Evolutionary conservation across 1,140 invertebrate genomes (phyloP).

Genomic region (Drosophila ananassae): DNA sequence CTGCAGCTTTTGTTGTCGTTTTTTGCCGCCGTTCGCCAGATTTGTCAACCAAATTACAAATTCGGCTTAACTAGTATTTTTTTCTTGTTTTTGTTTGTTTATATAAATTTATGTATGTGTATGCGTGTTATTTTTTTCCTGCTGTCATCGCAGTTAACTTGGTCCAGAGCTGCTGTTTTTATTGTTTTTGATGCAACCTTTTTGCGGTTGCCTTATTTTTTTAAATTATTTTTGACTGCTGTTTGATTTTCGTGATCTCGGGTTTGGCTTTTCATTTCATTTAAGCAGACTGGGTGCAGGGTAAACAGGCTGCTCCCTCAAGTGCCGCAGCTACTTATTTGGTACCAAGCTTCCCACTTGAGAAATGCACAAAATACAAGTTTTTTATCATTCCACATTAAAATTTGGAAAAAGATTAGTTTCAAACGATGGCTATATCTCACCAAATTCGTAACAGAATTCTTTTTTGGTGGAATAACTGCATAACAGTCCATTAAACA

Average conservation of each 20-base stretch:
- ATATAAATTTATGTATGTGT: not conserved
- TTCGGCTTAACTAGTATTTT: conserved; percentile 75
- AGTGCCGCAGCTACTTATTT: too few species aligned
- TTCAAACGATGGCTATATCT: too few species aligned
- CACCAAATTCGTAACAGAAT: too few species aligned
- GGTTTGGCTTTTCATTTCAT: conserved; percentile 79
- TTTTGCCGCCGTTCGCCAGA: conserved; percentile 63
- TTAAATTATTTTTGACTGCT: conserved; percentile 73
- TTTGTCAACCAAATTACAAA: conserved; percentile 80
- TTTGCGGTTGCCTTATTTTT: conserved; percentile 32
- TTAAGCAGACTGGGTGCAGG: conserved; percentile 61
- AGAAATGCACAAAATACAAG: too few species aligned
- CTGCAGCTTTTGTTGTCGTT: conserved; percentile 54
- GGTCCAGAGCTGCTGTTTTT: conserved; percentile 24
- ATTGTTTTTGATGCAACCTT: conserved; percentile 27
- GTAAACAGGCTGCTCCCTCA: conserved; percentile 60
- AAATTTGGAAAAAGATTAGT: too few species aligned
- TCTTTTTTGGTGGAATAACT: too few species aligned
- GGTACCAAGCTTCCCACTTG: too few species aligned
- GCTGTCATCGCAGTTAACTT: conserved; percentile 59
- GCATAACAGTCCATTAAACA: too few species aligned
- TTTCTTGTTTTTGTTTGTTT: conserved; percentile 17
- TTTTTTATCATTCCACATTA: too few species aligned
- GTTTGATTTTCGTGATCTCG: conserved; percentile 80
- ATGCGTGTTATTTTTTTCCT: conserved; percentile 27